Conservation (phyloP, 2,113 vertebrate species). For the Bufo gargarizans region DNA sequence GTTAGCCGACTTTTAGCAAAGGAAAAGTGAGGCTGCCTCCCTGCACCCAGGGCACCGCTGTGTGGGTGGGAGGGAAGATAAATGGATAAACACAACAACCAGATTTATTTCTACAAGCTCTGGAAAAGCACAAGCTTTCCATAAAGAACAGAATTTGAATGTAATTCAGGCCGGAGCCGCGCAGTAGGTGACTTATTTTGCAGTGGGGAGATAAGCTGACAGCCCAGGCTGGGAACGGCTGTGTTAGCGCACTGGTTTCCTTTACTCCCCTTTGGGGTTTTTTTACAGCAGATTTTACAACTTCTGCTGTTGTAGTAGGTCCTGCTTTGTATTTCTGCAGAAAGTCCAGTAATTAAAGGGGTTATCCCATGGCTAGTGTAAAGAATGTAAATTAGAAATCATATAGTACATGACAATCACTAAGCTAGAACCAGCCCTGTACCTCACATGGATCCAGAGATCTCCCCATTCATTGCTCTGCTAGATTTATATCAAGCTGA, state of each 20-base stretch:
- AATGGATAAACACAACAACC: constrained; percentile 62
- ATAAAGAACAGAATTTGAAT: constrained; percentile 47
- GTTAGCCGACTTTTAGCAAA: constrained; percentile 63
- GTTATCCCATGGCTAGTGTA: background rate
- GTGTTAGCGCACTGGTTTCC: background rate
- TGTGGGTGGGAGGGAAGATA: constrained; percentile 60
- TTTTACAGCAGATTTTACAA: background rate
- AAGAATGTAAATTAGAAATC: too few relatives aligned
- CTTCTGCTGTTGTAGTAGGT: background rate
- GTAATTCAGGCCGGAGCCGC: constrained; percentile 1
- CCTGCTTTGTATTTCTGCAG: background rate
- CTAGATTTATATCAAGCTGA: too few relatives aligned
- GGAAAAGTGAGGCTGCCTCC: constrained; percentile 61
- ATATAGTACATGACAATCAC: too few relatives aligned
- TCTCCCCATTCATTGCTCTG: too few relatives aligned
- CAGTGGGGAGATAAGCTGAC: constrained; percentile 3
- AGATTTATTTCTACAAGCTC: constrained; percentile 63
- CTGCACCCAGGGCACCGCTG: constrained; percentile 63
- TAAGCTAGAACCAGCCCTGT: too few relatives aligned
- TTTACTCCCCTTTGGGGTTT: background rate
- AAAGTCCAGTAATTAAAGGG: background rate
- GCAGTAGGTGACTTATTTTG: constrained; percentile 10
- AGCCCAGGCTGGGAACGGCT: background rate
- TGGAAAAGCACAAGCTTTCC: constrained; percentile 53
- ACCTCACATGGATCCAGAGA: too few relatives aligned